A percentile compares a stretch with the other conserved stretches of the same genome.
Evolutionary conservation across 2,797 vertebrate genomes (phyloP).

Genomic region (Lates japonicus): DNA sequence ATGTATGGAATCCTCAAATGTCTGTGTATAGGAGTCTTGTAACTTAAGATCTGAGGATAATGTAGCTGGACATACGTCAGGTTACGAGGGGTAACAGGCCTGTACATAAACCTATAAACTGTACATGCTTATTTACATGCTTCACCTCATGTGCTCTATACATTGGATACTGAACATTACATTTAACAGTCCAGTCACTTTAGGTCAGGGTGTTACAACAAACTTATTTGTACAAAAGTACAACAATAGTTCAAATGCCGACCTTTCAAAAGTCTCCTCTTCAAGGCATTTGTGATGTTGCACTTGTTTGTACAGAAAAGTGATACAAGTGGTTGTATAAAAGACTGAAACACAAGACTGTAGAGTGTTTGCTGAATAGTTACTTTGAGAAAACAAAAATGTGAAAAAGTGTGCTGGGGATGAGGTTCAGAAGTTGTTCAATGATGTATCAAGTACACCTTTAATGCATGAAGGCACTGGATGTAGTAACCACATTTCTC

Average conservation of each 20-base stretch:
- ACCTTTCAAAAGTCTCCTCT: too few relatives aligned
- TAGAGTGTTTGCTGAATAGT: not conserved
- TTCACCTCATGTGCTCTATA: slow-evolving; percentile 21
- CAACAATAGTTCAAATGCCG: not conserved
- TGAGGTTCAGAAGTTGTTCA: not conserved
- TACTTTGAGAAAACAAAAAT: not conserved
- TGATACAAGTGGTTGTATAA: not conserved
- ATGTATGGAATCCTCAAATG: not conserved
- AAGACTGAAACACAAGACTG: too few relatives aligned
- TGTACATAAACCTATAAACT: slow-evolving; percentile 10
- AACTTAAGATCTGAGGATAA: not conserved
- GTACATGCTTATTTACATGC: not conserved
- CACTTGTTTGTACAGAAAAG: not conserved
- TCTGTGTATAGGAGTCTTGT: not conserved
- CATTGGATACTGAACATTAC: not conserved
- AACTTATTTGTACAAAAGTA: not conserved
- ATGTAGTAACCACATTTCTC: too few relatives aligned
- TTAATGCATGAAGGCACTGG: not conserved
- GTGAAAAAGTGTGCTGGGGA: not conserved
- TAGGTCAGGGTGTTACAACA: not conserved
- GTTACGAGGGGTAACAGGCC: slow-evolving; percentile 9
- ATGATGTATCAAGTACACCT: not conserved
- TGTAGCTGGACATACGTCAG: not conserved
- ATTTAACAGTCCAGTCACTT: not conserved
- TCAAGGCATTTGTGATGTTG: not conserved